A percentile compares a stretch with the other conserved stretches of the same genome.
phyloP scores from a whole-genome alignment of 2,888 invertebrate genomes.

The Deroplatys truncata region DNA sequence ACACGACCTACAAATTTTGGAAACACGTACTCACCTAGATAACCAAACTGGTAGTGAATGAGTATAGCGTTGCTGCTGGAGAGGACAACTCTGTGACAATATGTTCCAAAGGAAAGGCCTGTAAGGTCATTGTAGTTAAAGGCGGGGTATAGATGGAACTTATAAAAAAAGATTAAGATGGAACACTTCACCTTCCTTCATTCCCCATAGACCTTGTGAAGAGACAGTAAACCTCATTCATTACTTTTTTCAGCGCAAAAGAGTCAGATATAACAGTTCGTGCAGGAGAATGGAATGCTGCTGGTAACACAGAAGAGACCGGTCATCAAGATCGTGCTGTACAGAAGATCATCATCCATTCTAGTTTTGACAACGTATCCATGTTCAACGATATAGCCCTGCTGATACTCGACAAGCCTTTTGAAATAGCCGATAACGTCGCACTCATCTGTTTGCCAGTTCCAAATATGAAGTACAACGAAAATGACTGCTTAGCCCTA shows the following conservation, averaged over 20 bases:
- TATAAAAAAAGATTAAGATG: too few relatives aligned
- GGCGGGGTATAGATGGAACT: too few relatives aligned
- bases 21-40: too few relatives aligned
- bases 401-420: not conserved
- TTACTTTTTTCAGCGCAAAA: not conserved
- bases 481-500: not conserved
- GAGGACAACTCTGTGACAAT: too few relatives aligned
- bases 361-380: not conserved
- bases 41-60: too few relatives aligned
- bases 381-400: not conserved
- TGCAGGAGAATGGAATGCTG: not conserved
- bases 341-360: not conserved
- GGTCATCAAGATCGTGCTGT: not conserved
- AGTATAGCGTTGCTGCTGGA: too few relatives aligned
- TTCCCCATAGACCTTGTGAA: not conserved
- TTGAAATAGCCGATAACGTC: not conserved
- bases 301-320: not conserved
- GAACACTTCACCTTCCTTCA: too few relatives aligned
- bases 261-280: not conserved
- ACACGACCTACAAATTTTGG: too few relatives aligned
- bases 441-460: not conserved
- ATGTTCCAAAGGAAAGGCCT: too few relatives aligned
- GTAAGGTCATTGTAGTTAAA: too few relatives aligned
- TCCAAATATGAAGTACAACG: not conserved
- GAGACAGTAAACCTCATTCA: not conserved